phyloP scores from a whole-genome alignment of 2,113 vertebrate species.

The Tricholaema leucomelas region DNA sequence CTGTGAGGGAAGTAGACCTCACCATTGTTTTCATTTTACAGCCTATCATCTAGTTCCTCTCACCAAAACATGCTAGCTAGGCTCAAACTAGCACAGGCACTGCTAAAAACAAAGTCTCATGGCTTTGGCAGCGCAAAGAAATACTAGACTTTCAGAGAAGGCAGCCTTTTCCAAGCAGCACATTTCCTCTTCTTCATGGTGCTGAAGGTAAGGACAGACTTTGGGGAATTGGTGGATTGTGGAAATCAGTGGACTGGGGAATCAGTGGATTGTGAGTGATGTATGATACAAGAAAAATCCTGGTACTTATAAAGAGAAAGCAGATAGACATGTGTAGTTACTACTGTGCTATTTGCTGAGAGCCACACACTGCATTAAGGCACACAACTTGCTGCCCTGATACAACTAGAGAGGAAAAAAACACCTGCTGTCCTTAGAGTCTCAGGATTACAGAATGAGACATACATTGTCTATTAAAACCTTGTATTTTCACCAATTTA shows the following conservation, averaged over 20 bases:
- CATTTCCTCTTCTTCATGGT: constrained; percentile 15
- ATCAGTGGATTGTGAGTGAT: constrained; percentile 38
- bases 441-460: not conserved
- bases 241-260: no score
- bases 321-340: not conserved
- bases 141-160: not conserved
- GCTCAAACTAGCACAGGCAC: no score
- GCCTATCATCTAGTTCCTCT: no score
- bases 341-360: constrained; percentile 30
- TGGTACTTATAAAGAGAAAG: not conserved
- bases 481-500: not conserved
- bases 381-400: not conserved
- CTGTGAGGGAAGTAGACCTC: no score
- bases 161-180: not conserved
- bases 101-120: not conserved
- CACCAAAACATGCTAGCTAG: no score
- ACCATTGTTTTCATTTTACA: no score
- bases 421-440: not conserved
- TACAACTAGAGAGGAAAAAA: not conserved
- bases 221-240: constrained; percentile 25
- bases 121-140: constrained; percentile 2
- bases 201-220: constrained; percentile 11
- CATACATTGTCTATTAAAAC: not conserved
- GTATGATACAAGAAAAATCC: constrained; percentile 33
- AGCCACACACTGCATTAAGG: not conserved